Evolutionary conservation across 2,113 vertebrate species (phyloP), one percentile per base, ranked within the genome.

Genomic region (Coregonus clupeaformis): DNA sequence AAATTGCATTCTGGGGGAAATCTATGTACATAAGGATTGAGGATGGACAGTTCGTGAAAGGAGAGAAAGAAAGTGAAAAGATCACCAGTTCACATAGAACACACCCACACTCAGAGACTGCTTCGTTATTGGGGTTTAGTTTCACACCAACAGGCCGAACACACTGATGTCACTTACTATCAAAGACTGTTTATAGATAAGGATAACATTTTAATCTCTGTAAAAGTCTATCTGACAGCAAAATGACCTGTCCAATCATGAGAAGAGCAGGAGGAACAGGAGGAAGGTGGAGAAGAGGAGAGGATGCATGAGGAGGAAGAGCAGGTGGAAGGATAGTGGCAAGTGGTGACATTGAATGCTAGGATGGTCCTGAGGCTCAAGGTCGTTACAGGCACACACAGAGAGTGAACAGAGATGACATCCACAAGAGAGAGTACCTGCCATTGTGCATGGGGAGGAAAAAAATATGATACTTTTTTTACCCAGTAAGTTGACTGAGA

Each of bases 1-100:
- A 87, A 87, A 80, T 89, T 89, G 86, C 86, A 89, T 77, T 93
- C 92, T 64, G 88, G 77, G 73, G 90, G 85, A 73, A 83, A 82
- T 87, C 92, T 93, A 88, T 73, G 82, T 79, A 85, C 63, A 72
- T 68, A 63, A 77, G 75, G 52, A 66, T 82, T 80, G 25, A 82
- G 68, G 22, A 42, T 66, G 12, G 16, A 29, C 2, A 11, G 36
- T n/a, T 68, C 18, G 59, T 59, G 36, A 32, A 59, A 80, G 62
- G 42, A 47, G 18, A 45, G 36, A 9, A 9, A 49, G 73, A 29
- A 73, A 42, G 36, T 12, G 36, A 42, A 42, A 42, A 42, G 36
- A 42, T 11, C 9, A 42, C 9, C 36, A 42, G 36, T 42, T 42
- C 36, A 42, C 36, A 42, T 0, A 42, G 36, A 42, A 62, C 25